Percentiles rank a stretch among this genome's conserved stretches.
Evolutionary conservation across 2,113 vertebrate species (phyloP).

Genomic region (Nycticorax nycticorax): DNA sequence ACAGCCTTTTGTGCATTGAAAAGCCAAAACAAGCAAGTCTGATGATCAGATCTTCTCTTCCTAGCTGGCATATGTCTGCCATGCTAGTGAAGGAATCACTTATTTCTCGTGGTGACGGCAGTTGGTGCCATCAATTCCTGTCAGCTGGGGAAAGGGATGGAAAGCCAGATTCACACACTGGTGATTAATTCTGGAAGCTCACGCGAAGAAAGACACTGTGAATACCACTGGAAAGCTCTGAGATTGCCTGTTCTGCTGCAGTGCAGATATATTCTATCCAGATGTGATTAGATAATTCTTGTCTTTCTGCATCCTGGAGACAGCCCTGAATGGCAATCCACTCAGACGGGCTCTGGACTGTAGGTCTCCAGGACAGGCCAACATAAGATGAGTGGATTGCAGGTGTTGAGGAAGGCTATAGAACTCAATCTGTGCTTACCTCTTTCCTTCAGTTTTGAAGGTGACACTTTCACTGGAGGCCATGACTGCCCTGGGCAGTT

Average conservation of each 20-base stretch:
- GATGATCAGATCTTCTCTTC: constrained; percentile 51
- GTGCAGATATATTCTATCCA: background rate
- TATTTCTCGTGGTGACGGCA: constrained; percentile 25
- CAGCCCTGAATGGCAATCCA: background rate
- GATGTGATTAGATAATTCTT: background rate
- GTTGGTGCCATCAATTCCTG: constrained; percentile 58
- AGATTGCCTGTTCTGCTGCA: background rate
- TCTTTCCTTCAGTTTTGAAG: background rate
- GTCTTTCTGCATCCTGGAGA: background rate
- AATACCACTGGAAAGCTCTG: constrained; percentile 8
- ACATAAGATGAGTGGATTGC: background rate
- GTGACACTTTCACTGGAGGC: background rate
- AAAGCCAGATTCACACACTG: constrained; percentile 23
- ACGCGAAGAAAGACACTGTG: background rate
- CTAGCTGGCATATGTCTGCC: constrained; percentile 54
- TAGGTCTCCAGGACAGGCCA: background rate
- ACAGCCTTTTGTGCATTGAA: constrained; percentile 63
- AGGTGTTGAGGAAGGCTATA: background rate
- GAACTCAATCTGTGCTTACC: background rate
- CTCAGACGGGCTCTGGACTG: background rate
- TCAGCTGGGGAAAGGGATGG: constrained; percentile 30
- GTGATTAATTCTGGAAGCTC: constrained; percentile 47
- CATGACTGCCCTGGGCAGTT: background rate
- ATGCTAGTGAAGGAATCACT: constrained; percentile 48
- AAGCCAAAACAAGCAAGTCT: constrained; percentile 59